Evolutionary conservation across 2,113 vertebrate species (phyloP).

Genomic region (Orycteropus afer): DNA sequence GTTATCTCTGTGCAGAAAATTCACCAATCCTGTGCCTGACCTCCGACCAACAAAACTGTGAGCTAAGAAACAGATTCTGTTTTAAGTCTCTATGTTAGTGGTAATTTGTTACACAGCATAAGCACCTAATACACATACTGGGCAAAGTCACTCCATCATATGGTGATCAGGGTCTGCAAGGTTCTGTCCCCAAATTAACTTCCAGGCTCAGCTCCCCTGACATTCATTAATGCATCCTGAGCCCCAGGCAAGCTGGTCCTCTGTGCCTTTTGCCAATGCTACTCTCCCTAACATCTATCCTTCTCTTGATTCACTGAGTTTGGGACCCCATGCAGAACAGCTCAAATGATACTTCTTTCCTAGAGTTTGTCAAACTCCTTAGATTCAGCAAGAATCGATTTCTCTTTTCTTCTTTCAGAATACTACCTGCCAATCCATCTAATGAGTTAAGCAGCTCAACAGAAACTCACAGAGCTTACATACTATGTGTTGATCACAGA

Average conservation of each 20-base stretch:
- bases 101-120: not conserved
- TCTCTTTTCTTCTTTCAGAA: not conserved
- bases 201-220: not conserved
- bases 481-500: not conserved
- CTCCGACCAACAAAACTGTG: not conserved
- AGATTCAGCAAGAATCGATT: not conserved
- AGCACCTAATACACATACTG: not conserved
- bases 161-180: not conserved
- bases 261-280: not conserved
- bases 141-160: not conserved
- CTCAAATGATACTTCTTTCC: not conserved
- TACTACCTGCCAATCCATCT: not conserved
- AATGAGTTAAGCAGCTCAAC: not conserved
- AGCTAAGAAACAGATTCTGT: not conserved
- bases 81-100: not conserved
- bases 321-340: not conserved
- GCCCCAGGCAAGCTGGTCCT: not conserved
- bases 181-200: not conserved
- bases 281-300: not conserved
- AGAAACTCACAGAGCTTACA: not conserved
- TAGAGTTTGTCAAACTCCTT: not conserved
- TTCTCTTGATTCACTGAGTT: not conserved
- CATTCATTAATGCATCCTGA: not conserved
- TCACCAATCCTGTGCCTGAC: not conserved
- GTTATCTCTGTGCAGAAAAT: not conserved